Evolutionary conservation across 1,140 invertebrate species (phyloP), one percentile per base, ranked within the genome.

Genomic region (Drosophila parvula): DNA sequence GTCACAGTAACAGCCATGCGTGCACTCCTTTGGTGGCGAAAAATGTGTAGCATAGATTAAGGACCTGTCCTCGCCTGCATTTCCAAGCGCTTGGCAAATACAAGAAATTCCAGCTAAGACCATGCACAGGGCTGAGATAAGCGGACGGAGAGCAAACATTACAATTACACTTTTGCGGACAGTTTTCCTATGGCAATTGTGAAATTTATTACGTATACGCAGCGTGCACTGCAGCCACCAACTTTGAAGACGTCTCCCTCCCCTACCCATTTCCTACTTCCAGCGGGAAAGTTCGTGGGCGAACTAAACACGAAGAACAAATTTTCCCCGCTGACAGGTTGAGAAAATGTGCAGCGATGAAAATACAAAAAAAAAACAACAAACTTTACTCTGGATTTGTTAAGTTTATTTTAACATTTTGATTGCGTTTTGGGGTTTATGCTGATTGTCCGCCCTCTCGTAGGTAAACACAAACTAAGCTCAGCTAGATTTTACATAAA

Each of bases 161-260:
- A 71, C 78, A 75, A 79, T 80, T 75, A 80, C 78, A 80, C 63
- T 71, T 79, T 70, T 68, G 64, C 71, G 77, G 77, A 79, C 78
- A 80, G 59, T 79, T 79, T 78, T 68, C 45, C 59, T 70, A 43
- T 55, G 53, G 63, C 77, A 64, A 70, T 75, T 58, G 60, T 56
- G n/a, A 56, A 64, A 78, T 78, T 79, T 80, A 80, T 80, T 65
- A 57, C 77, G 64, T 80, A 65, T 75, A 80, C 78, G 78, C 71
- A 60, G 53, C 41, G 77, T 61, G 44, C 36, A 62, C 18, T 48
- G 28, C 27, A 45, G 43, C 44, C 36, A 60, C 43, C 27, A 22
- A 27, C 28, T 34, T 18, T 30, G 14, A 61, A 59, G 51, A 64
- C 27, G 38, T 14, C 34, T 14, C 27, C n/a, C n/a, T n/a, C 7